A percentile compares a stretch with the other conserved stretches of the same genome.
Conservation (phyloP, 2,113 vertebrate genomes). For the Proteles cristata region DNA sequence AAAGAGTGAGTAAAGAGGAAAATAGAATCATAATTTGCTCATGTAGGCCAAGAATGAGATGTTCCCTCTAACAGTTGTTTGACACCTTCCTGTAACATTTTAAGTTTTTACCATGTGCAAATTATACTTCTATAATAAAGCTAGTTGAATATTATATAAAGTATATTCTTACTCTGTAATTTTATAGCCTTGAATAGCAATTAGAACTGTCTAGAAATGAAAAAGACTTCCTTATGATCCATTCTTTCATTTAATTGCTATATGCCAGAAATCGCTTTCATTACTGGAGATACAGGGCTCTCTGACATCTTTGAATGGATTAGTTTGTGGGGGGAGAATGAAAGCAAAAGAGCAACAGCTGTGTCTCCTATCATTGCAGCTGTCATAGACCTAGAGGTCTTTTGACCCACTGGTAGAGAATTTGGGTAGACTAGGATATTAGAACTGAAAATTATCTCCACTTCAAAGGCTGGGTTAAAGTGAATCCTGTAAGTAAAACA, state of each 20-base stretch:
- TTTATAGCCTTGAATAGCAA: not conserved
- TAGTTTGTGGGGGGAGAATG: not conserved
- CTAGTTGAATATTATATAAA: constrained; percentile 16
- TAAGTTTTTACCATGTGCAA: not conserved
- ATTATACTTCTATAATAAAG: constrained; percentile 20
- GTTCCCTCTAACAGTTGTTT: not conserved
- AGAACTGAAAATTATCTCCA: not conserved
- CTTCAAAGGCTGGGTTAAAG: not conserved
- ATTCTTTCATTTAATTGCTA: not conserved
- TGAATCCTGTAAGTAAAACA: not conserved
- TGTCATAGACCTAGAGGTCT: not conserved
- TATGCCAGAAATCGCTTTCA: not conserved
- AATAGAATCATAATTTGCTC: not conserved
- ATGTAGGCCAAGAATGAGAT: not conserved
- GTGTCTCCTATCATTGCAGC: not conserved
- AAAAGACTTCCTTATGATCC: not conserved
- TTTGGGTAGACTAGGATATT: not conserved
- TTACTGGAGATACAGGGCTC: not conserved
- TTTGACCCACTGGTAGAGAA: not conserved
- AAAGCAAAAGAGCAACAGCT: not conserved
- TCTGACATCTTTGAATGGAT: not conserved
- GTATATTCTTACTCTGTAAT: not conserved
- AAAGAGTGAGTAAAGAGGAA: not conserved
- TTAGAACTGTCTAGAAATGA: not conserved
- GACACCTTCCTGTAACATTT: not conserved